Base-by-base conservation (phyloP, 2,113 vertebrate genomes). In the Strigops habroptila region DNA sequence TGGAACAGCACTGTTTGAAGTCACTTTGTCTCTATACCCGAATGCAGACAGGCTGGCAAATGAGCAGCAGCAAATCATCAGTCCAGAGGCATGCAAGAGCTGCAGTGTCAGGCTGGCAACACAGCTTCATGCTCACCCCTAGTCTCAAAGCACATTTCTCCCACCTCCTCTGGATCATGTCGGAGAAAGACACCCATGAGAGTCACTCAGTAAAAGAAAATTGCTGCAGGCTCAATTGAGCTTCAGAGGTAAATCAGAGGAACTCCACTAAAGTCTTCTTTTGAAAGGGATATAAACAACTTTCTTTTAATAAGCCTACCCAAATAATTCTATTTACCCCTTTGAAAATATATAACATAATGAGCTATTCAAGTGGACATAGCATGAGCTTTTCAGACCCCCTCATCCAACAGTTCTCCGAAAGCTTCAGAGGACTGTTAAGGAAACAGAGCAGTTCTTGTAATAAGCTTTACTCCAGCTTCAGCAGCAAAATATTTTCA, bases 71-170 rank as follows among this genome's bases (percentile, higher is more conserved):
- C 35, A 90, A 53, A 43, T 18, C 27, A 13, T 13, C 27, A 14
- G 37, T 1, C 1, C 46, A 28, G 9, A 14, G 69, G 21, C 0
- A 0, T 2, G 37, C 15, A 14, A 27, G 53, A 68, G 80, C 30
- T 31, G 37, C 35, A n/a, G 1, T 3, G 28, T 48, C 35, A 43
- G 21, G 35, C 7, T 8, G 23, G 31, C 28, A 28, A 14, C 6
- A 9, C 6, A 6, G 31, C 39, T 73, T 28, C 46, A 33, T 1
- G 0, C 8, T n/a, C 39, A 55, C 23, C 30, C 25, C 22, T 14
- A 9, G 25, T 3, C 75, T 41, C 53, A 77, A 12, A 55, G 33
- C 52, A 30, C 31, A 52, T 24, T 31, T n/a, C 51, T 46, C 33
- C 31, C 46, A 75, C 71, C n/a, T 80, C 10, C 41, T 76, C 48